Percentiles rank a stretch among this genome's conserved stretches.
These are phyloP conservation scores for Poliocrania exsul DNA, from an alignment of 2,797 vertebrate species.

Conservation along the genomic window DNA sequence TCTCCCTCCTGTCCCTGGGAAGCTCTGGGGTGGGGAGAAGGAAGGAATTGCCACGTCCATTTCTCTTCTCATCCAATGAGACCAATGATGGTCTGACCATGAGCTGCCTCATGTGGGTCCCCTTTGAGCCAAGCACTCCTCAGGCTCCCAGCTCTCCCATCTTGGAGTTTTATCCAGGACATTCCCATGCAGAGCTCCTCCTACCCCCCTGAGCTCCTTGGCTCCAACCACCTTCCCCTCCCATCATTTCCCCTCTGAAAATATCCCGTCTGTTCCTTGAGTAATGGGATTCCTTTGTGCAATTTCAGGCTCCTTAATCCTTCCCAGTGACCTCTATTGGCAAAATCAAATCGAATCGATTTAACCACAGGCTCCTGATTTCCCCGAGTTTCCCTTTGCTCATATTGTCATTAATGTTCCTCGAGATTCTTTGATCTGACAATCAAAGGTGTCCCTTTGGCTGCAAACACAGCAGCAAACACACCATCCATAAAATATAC, in stretches of 20 bases:
- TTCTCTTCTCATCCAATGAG: background rate
- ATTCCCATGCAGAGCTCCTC: background rate
- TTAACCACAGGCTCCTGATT: constrained; percentile 39
- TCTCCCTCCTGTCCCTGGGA: background rate
- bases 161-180: background rate
- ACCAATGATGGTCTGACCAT: accelerated
- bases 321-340: constrained; percentile 26
- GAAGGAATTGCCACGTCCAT: background rate
- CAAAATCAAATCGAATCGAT: constrained; percentile 46
- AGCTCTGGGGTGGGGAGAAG: background rate
- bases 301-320: constrained; percentile 28
- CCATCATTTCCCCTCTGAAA: background rate
- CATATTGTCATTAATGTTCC: background rate
- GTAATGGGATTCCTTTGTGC: background rate
- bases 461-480: background rate
- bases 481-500: background rate
- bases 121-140: background rate
- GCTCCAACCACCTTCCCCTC: background rate
- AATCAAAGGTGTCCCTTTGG: constrained; percentile 9
- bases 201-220: background rate
- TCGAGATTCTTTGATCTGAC: constrained; percentile 1
- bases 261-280: background rate
- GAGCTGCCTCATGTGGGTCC: background rate
- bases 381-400: constrained; percentile 9
- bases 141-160: background rate